Evolutionary conservation across 2,797 vertebrate species (phyloP), one percentile per base, ranked within the genome.

Genomic region (Catostomus latipinnis): DNA sequence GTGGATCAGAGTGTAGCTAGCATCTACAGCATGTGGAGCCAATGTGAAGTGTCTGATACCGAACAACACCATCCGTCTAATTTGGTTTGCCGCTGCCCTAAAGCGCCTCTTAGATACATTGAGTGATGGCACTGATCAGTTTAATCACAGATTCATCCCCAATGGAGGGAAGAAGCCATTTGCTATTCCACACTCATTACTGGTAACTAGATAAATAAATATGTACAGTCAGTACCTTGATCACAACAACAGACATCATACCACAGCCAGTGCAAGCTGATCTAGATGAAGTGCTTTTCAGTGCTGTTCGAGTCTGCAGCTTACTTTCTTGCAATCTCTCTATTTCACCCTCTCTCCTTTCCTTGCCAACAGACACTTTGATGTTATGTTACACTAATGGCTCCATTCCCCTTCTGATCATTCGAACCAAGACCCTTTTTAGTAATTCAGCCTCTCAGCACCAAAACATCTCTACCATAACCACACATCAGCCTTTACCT

Each of bases 331-430:
- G 66, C 80, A 77, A 71, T 71, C 71, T 74, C 69, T 72, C n/a
- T 56, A 34, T 52, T n/a, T 61, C 48, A n/a, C 67, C 14, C 11
- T 74, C 46, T 52, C 58, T 58, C 48, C 56, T 16, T 72, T 46
- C 52, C 46, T 67, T 10, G 8, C 65, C 71, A 45, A 70, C 60
- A 60, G 50, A 82, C 57, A 78, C 81, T 87, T 87, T 85, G 82
- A 87, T 82, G 83, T 83, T 67, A 67, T 78, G 83, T 83, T 67
- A 67, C 75, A 82, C 79, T 87, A 87, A 87, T 85, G 83, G 79
- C 65, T 74, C 50, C 73, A 83, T 71, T 82, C 71, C 70, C 43
- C 66, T 76, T 67, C 22, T 61, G 60, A 72, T 70, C 75, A 66
- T 75, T 83, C 68, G 76, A 80, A 73, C 34, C 81, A 80, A 58